A percentile compares a stretch with the other conserved stretches of the same genome.
phyloP scores from a whole-genome alignment of 2,888 invertebrate species.

The Nasonia oneida region DNA sequence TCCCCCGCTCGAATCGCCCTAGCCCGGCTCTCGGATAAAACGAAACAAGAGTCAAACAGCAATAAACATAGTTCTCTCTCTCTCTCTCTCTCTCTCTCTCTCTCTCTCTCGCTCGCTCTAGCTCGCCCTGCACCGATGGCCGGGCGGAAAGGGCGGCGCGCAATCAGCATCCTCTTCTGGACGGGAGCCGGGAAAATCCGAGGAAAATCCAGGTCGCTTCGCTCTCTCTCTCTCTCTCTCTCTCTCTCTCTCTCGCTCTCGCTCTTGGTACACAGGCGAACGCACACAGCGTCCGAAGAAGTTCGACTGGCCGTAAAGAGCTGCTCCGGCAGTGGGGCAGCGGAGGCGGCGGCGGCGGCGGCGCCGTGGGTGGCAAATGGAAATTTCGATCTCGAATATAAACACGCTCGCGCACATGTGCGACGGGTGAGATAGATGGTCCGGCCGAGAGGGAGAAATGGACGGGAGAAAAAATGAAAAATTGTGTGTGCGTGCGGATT shows the following conservation, averaged over 20 bases:
- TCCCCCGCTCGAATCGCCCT: neutral
- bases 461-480: neutral
- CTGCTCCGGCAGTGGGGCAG: no score
- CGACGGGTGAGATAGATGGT: neutral
- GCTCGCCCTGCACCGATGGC: neutral
- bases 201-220: constrained; percentile 10
- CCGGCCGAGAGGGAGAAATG: neutral
- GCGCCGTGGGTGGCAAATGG: constrained; percentile 33
- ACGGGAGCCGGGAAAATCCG: constrained; percentile 3
- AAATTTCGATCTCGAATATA: constrained; percentile 32
- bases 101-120: constrained; percentile 13
- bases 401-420: neutral
- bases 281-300: constrained; percentile 15
- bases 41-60: constrained; percentile 53
- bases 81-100: constrained; percentile 20
- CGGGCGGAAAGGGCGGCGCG: constrained; percentile 6
- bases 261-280: neutral
- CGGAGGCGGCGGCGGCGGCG: no score
- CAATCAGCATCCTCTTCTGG: constrained; percentile 38
- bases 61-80: constrained; percentile 48
- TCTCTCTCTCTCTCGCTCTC: neutral
- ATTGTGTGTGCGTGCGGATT: neutral
- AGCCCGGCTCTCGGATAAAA: constrained; percentile 33
- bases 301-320: constrained; percentile 41
- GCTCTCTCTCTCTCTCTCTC: no score